Evolutionary conservation across 1,140 invertebrate genomes (phyloP), one percentile per base, ranked within the genome.

Genomic region (Drosophila asahinai): DNA sequence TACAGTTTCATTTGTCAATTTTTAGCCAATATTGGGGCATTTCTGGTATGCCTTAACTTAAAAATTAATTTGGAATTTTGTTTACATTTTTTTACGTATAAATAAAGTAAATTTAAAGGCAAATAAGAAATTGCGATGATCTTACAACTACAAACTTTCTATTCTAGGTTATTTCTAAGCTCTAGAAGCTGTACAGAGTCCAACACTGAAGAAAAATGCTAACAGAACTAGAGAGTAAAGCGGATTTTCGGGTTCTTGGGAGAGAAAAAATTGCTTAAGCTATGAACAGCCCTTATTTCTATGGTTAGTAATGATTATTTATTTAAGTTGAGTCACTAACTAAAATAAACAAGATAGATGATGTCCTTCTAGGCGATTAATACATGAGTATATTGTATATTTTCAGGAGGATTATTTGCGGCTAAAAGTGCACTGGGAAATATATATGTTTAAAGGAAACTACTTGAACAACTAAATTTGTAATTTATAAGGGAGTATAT

Each of bases 131-230:
- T 4, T 8, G 33, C 9, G 19, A 25, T 40, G 54, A 57, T 57
- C 54, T 57, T 57, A 57, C 54, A 40, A 11, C 36, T 57, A 57
- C 8, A 25, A 40, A n/a, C 36, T 22, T 14, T 22, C 54, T 25
- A 57, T n/a, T 57, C 19, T 57, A 57, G 14, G 11, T 57, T 40
- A 57, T 25, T 15, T 11, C 54, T 57, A 57, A 57, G 54, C 54
- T 57, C 54, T 57, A 40, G 6, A 19, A 57, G 54, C 54, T 57
- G 54, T 57, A 57, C 52, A 19, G 9, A 12, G 12, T 19, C 19
- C 0, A 17, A 8, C n/a, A 19, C 27, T 8, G 30, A 9, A 2
- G 14, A 19, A 19, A 33, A 52, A 8, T 19, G 17, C 51, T 36
- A 22, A 9, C 33, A 9, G 9, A 15, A 22, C 33, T 15, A 3